Evolutionary conservation across 2,888 invertebrate genomes (phyloP).

Genomic region (Himalopsyche anomala): DNA sequence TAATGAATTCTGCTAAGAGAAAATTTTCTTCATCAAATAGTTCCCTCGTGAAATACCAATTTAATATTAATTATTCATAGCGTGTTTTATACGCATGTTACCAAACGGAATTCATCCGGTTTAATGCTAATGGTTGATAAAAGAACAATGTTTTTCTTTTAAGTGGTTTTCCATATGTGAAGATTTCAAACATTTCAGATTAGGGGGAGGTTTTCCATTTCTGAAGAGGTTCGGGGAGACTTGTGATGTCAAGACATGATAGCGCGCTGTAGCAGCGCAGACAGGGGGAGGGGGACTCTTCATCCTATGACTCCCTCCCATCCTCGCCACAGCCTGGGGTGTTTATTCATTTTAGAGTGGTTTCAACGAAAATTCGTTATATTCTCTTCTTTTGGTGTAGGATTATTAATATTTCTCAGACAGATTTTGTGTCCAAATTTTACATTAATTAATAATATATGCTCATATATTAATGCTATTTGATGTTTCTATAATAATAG

Average conservation of each 20-base stretch:
- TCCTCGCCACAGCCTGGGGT: slow-evolving; percentile 22
- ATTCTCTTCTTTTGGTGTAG: slow-evolving; percentile 25
- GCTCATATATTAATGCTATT: neutral
- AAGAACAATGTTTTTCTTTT: slow-evolving; percentile 40
- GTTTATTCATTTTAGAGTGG: slow-evolving; percentile 43
- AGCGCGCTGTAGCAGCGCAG: slow-evolving; percentile 23
- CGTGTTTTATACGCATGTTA: neutral
- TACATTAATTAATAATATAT: slow-evolving; percentile 15
- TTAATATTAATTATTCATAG: slow-evolving; percentile 12
- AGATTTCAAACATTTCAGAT: slow-evolving; percentile 37
- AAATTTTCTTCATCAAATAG: neutral
- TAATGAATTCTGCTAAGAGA: no score
- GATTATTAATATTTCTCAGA: slow-evolving; percentile 17
- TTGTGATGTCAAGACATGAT: slow-evolving; percentile 40
- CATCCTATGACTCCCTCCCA: neutral
- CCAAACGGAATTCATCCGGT: neutral
- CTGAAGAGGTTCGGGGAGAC: neutral
- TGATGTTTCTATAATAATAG: neutral
- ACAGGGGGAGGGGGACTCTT: neutral
- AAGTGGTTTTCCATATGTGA: slow-evolving; percentile 35
- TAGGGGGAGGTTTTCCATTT: slow-evolving; percentile 4
- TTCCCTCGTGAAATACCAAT: neutral
- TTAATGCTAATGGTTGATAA: slow-evolving; percentile 6
- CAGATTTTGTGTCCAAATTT: neutral
- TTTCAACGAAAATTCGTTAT: slow-evolving; percentile 24